Evolutionary conservation across 2,113 vertebrate species (phyloP), one percentile per base, ranked within the genome.

Genomic region (Thinocorus orbignyianus): DNA sequence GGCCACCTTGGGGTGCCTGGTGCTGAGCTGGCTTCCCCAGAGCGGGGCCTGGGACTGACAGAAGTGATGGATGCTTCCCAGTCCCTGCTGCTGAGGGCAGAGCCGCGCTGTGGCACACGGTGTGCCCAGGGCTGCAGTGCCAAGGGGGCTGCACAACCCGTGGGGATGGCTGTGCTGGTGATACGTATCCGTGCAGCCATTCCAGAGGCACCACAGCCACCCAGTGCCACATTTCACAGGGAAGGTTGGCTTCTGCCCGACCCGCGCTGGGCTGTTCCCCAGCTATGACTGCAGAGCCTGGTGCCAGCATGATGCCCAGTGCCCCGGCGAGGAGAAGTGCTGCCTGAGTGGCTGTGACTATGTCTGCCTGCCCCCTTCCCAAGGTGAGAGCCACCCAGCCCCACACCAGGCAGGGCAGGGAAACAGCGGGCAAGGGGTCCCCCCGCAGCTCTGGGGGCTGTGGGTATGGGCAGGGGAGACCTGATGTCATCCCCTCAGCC

Each of bases 211-310:
- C 44, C 8, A 2, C n/a, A 57, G 49, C 54, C 60, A 49, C 23
- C 11, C 31, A 5, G 0, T 1, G 0, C 42, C 7, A 0, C 39
- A 10, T 41, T 55, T 81, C 26, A 20, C 86, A 94, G 95, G 24
- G n/a, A 92, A 96, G n/a, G 71, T 55, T 0, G 80, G 92, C 19
- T 96, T 95, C 82, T 97, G 95, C 82, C 86, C 92, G 0, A 24
- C 20, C n/a, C 69, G 0, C 1, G 46, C 86, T 0, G 91, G 94
- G 52, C 72, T 95, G 64, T 94, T 95, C 69, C 60, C 86, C 88
- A 96, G 79, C 54, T 97, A 96, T 0, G 72, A 94, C 37, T 95
- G 96, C 80, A 76, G 51, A 76, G 92, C 80, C 46, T 17, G 41
- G 61, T 96, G 96, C 76, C 22, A 5, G 64, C 54, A 30, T 0